Evolutionary conservation across 2,888 invertebrate species (phyloP), one percentile per base, ranked within the genome.

Genomic region (Pimpla rufipes): DNA sequence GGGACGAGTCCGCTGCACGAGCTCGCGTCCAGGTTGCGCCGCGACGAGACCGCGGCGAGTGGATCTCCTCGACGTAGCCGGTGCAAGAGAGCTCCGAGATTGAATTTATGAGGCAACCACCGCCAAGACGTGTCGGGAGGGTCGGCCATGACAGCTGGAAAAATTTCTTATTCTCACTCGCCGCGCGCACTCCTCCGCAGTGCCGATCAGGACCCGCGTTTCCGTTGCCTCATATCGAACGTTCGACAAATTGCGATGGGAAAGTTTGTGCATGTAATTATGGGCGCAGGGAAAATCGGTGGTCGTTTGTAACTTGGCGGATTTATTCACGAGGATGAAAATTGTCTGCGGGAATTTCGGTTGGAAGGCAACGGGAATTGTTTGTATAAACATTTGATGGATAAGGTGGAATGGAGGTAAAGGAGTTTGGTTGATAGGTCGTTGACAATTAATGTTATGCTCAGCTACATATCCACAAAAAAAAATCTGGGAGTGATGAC

Each of bases 41-140:
- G 64, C 2, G 29, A 29, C 2, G 29, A 29, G 29, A 29, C 29
- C 29, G 2, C 29, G 29, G 29, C 29, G 29, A n/a, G n/a, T n/a
- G n/a, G n/a, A n/a, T n/a, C n/a, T n/a, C n/a, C n/a, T n/a, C n/a
- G n/a, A n/a, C n/a, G n/a, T n/a, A 52, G 67, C 52, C 57, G 52
- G 52, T 50, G 21, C 47, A n/a, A 71, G 68, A 55, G 50, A 73
- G 40, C 55, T 50, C 13, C 66, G 42, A 64, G 84, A 85, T 77
- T 83, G 81, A 85, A 83, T 86, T 86, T 81, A 78, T 79, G 57
- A 79, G 70, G 78, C 66, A 77, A 5, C 50, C 42, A 37, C 40
- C 57, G 57, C 62, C 47, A 21, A 45, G 66, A 66, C 73, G 40
- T 23, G 64, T 62, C 67, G 18, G 37, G 6, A 52, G 55, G 57